phyloP scores from a whole-genome alignment of 2,888 invertebrate genomes.

The Hydroisotoma schaefferi region DNA sequence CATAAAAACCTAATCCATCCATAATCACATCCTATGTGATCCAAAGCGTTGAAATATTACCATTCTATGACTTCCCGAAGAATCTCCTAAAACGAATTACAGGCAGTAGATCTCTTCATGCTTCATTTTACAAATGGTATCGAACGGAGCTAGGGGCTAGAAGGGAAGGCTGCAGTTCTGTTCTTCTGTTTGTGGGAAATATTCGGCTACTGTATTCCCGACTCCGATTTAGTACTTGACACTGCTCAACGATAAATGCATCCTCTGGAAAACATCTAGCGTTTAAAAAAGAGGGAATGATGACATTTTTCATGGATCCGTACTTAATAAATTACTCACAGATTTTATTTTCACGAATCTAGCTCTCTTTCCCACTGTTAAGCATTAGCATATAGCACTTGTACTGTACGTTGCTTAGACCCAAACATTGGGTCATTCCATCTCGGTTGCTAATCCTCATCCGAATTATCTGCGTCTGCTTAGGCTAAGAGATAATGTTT shows the following conservation, averaged over 20 bases:
- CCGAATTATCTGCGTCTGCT: no score
- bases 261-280: not conserved
- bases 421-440: no score
- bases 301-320: constrained; percentile 1
- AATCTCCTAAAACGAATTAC: not conserved
- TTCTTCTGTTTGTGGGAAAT: constrained; percentile 6
- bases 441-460: no score
- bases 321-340: not conserved
- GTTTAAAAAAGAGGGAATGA: not conserved
- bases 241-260: not conserved
- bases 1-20: constrained; percentile 6
- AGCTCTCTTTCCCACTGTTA: no score
- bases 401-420: no score
- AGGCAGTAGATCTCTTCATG: constrained; percentile 2
- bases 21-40: constrained; percentile 11
- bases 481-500: no score
- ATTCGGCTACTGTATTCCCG: constrained; percentile 18
- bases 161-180: no score
- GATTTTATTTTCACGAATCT: not conserved
- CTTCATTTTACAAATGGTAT: constrained; percentile 9
- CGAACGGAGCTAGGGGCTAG: no score
- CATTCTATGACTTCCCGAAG: not conserved
- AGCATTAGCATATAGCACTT: no score
- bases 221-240: constrained; percentile 6
- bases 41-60: constrained; percentile 23